Percentiles rank a stretch among this genome's conserved stretches.
phyloP scores from a whole-genome alignment of 92 coral and sea anemone genomes.

The Bergia puertoricense region DNA sequence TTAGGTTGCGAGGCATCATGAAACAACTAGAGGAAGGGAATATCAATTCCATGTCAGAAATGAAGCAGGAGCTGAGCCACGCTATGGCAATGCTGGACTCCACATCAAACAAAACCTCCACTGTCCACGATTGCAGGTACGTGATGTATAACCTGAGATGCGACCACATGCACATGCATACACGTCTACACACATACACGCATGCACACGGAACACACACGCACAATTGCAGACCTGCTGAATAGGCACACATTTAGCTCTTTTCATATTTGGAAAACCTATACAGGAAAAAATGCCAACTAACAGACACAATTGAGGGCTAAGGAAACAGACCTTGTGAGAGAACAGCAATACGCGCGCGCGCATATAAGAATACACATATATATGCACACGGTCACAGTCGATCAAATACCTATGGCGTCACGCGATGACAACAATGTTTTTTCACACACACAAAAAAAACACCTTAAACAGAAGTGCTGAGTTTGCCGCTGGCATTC shows the following conservation, averaged over 20 bases:
- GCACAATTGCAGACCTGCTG: too few relatives aligned
- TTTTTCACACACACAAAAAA: too few relatives aligned
- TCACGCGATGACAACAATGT: background rate
- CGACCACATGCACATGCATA: background rate
- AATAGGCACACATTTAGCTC: too few relatives aligned
- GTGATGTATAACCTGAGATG: background rate
- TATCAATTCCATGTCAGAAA: conserved; percentile 64
- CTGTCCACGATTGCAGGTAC: conserved; percentile 72
- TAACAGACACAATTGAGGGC: too few relatives aligned
- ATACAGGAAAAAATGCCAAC: background rate
- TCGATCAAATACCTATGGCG: background rate
- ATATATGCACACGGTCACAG: background rate
- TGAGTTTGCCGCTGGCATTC: background rate
- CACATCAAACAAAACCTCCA: conserved; percentile 45
- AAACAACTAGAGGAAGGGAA: conserved; percentile 77
- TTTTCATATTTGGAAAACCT: too few relatives aligned
- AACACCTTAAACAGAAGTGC: background rate
- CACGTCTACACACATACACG: background rate
- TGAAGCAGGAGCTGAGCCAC: conserved; percentile 73
- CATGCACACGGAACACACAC: background rate
- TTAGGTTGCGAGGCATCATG: conserved; percentile 70
- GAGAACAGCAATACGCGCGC: too few relatives aligned
- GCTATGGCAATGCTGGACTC: conserved; percentile 82
- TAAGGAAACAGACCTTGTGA: too few relatives aligned
- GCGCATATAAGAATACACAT: too few relatives aligned